Conservation (phyloP, 2,888 invertebrate species). For the Nephrotoma flavescens region DNA sequence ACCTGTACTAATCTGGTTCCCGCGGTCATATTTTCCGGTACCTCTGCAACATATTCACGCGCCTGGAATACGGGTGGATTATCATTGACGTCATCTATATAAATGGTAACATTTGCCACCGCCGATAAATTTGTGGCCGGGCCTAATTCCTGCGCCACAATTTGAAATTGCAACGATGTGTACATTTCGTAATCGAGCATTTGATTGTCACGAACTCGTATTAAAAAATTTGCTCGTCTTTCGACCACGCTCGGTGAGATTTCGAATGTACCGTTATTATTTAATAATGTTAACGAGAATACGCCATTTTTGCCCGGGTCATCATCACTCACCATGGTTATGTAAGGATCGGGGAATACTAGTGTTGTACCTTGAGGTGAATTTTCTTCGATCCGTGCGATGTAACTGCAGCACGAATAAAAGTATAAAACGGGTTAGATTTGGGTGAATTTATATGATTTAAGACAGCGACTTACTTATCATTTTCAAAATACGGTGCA, state of each 20-base stretch:
- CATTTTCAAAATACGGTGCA: conserved; percentile 65
- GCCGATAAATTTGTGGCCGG: conserved; percentile 59
- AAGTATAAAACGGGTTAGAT: background rate
- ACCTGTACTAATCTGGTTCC: conserved; percentile 53
- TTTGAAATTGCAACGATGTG: conserved; percentile 57
- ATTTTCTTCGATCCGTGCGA: conserved; percentile 65
- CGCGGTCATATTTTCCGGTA: conserved; percentile 67
- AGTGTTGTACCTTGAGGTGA: conserved; percentile 65
- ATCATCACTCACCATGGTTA: conserved; percentile 57
- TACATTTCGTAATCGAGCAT: conserved; percentile 74
- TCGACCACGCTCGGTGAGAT: conserved; percentile 72
- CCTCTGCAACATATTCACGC: conserved; percentile 53
- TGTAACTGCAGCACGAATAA: conserved; percentile 39
- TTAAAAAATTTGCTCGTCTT: conserved; percentile 59
- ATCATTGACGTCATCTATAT: conserved; percentile 76
- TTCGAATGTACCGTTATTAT: conserved; percentile 80
- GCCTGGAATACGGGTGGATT: conserved; percentile 69
- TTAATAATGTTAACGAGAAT: conserved; percentile 59
- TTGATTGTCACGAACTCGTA: conserved; percentile 68
- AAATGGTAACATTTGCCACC: conserved; percentile 60
- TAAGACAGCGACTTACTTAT: conserved; percentile 44
- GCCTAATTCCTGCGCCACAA: conserved; percentile 67
- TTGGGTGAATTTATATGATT: background rate
- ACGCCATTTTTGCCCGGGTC: conserved; percentile 72
- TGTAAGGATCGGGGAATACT: conserved; percentile 54